Evolutionary conservation across 2,888 invertebrate genomes (phyloP), one percentile per base, ranked within the genome.

Genomic region (Thymelicus acteon): DNA sequence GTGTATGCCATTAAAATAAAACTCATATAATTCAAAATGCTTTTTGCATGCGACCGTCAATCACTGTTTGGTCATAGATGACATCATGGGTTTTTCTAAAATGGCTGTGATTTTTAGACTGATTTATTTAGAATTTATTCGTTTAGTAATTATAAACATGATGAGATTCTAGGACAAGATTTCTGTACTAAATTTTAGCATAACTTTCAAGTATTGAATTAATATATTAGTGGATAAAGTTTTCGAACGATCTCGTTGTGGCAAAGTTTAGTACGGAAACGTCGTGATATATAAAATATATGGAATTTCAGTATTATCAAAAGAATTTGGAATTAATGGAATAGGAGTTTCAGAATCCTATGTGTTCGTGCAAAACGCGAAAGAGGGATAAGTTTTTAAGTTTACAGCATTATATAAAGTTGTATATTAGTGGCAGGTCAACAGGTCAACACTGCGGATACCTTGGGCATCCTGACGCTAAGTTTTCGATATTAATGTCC

Each of bases 381-480:
- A 82, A 86, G 91, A 92, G 93, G 93, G 92, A 93, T 92, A 91
- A 92, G 93, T 92, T 87, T 87, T 70, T 88, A 76, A 92, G 89
- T 90, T 91, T 91, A 89, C 92, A 93, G 92, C 89, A 78, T 79
- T 78, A 79, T 79, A 83, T 81, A 84, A 78, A 82, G 81, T 80
- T 82, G 84, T 85, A 80, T 81, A 81, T 84, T 82, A 83, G 84
- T 87, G 80, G 83, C 85, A 85, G 87, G 85, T 88, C 90, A 85
- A 86, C 90, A 90, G 90, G 88, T 91, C 91, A 87, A 86, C 91
- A 91, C 90, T 81, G 82, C 91, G 87, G 90, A 92, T 89, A 88
- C 88, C 85, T 90, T 91, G 93, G 93, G 93, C 93, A 93, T 93
- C 92, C 93, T 89, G 82, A 91, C 91, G 93, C 89, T 92, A 93